Evolutionary conservation across 92 coral and sea anemone genomes (phyloP).

Genomic region (Palythoa grandis): DNA sequence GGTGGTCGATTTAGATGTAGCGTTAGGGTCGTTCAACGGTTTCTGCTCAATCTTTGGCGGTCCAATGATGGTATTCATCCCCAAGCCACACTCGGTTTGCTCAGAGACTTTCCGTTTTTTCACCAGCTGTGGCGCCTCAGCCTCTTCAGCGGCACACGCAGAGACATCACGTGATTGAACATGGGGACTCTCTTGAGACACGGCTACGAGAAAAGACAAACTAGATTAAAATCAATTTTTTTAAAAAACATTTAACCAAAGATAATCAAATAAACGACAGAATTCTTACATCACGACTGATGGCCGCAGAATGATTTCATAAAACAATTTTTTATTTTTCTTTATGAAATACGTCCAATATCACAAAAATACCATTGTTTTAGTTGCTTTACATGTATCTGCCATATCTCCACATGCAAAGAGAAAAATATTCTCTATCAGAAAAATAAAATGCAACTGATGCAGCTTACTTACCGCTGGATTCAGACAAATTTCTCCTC

Average conservation of each 20-base stretch:
- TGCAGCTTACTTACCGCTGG: too few relatives aligned
- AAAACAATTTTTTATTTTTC: too few relatives aligned
- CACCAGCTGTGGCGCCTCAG: slow-evolving; percentile 2
- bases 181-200: slow-evolving; percentile 22
- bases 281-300: too few relatives aligned
- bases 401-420: too few relatives aligned
- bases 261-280: background rate
- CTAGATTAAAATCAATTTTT: background rate
- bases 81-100: slow-evolving; percentile 26
- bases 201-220: background rate
- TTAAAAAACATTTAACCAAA: background rate
- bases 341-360: too few relatives aligned
- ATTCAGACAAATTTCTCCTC: too few relatives aligned
- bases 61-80: slow-evolving; percentile 45
- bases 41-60: slow-evolving; percentile 57
- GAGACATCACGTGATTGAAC: slow-evolving; percentile 17
- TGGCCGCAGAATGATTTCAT: too few relatives aligned
- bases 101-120: slow-evolving; percentile 12
- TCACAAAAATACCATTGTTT: too few relatives aligned
- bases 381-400: too few relatives aligned
- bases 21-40: slow-evolving; percentile 48
- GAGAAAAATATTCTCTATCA: too few relatives aligned
- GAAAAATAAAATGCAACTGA: too few relatives aligned
- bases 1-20: slow-evolving; percentile 74
- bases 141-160: background rate